These are phyloP conservation scores for Copidosoma aretas DNA, from an alignment of 2,888 invertebrate species.

Conservation along the genomic window DNA sequence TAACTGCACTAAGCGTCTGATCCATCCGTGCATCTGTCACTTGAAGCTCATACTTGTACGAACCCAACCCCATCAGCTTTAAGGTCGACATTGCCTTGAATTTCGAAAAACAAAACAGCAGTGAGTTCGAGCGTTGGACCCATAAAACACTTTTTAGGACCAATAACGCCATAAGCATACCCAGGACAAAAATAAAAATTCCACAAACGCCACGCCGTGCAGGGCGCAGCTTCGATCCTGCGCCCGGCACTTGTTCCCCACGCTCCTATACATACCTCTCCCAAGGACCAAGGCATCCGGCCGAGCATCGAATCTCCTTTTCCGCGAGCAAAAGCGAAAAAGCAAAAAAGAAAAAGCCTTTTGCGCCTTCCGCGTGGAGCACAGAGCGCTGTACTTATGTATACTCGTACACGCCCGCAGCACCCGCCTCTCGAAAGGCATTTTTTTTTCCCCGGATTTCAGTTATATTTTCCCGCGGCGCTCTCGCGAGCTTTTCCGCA, in stretches of 20 bases:
- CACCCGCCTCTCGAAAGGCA: conserved; percentile 21
- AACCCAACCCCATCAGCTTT: neutral
- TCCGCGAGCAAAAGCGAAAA: neutral
- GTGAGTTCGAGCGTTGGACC: neutral
- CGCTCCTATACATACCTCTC: conserved; percentile 5
- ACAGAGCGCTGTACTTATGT: too few relatives aligned
- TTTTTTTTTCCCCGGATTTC: conserved; percentile 29
- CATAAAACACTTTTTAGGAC: neutral
- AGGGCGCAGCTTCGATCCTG: conserved; percentile 21
- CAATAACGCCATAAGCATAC: neutral
- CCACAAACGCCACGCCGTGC: conserved; percentile 11
- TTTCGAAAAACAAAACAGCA: neutral
- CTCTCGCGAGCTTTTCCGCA: neutral
- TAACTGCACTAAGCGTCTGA: too few relatives aligned
- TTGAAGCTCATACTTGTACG: too few relatives aligned
- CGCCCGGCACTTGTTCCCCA: conserved; percentile 28
- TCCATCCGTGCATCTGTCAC: too few relatives aligned
- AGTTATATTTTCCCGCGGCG: conserved; percentile 14
- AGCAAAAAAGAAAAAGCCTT: conserved; percentile 22
- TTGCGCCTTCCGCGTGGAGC: conserved; percentile 8
- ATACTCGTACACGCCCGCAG: too few relatives aligned
- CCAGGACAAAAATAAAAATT: conserved; percentile 24
- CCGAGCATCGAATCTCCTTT: conserved; percentile 20
- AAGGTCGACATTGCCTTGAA: neutral
- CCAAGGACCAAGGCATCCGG: too few relatives aligned